Evolutionary conservation across 2,113 vertebrate species (phyloP), one percentile per base, ranked within the genome.

Genomic region (Coptodon bakossiorum): DNA sequence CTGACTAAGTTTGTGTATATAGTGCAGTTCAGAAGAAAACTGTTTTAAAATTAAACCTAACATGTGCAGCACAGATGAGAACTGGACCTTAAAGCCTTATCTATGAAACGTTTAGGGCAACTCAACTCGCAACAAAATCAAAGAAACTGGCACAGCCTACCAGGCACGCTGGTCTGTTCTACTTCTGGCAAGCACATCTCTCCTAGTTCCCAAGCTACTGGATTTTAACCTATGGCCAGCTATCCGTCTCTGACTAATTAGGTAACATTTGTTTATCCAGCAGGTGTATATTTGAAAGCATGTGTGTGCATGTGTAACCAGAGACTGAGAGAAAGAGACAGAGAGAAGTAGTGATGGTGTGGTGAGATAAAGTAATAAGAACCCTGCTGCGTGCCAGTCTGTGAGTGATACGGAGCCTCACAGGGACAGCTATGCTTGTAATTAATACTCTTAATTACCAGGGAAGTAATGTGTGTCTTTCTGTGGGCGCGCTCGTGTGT

Each of bases 371-470:
- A 93, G 93, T 85, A 94, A 94, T 94, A 93, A 87, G 91, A 94
- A 40, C 87, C 92, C 89, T 87, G 90, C 94, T 93, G 94, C 3
- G 91, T 90, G 88, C 88, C 88, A 93, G 92, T 93, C 93, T 91
- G 93, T 94, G 94, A 95, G 94, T 92, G 94, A 96, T 94, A 93
- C 92, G 52, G 87, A 88, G 92, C 91, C 95, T 95, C 95, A 90
- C 86, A 91, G 95, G 94, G 91, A 95, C 91, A 92, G 93, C 92
- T 93, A 93, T 90, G 92, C 90, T 93, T 93, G 93, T 94, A 95
- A 96, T 95, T 96, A 96, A 96, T 96, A 93, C 95, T 93, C 94
- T 94, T 95, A 95, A 95, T 95, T 95, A 95, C 85, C 89, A 80
- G 88, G 90, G 93, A 92, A 90, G 91, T 89, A 91, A 86, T 92